Conservation (phyloP, 2,113 vertebrate genomes). For the Thalassoma bifasciatum region DNA sequence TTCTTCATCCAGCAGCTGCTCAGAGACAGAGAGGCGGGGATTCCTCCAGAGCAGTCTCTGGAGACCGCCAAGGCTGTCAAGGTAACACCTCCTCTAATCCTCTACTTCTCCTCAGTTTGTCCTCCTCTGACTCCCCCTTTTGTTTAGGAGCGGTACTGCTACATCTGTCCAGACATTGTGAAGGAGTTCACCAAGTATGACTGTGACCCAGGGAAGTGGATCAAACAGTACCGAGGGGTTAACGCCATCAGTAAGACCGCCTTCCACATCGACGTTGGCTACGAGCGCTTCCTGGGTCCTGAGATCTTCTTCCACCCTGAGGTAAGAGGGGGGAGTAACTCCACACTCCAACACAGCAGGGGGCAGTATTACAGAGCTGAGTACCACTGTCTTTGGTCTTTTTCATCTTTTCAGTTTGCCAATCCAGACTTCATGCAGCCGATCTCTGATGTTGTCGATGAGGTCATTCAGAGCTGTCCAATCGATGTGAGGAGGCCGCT, state of each 20-base stretch:
- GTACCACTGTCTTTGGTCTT: not conserved
- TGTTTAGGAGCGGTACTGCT: constrained; percentile 94
- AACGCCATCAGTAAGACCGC: constrained; percentile 98
- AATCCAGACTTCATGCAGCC: constrained; percentile 99
- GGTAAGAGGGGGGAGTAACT: constrained; percentile 78
- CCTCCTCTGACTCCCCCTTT: not conserved
- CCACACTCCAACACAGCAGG: too few species aligned
- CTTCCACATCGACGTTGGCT: constrained; percentile 97
- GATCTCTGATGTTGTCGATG: constrained; percentile 99
- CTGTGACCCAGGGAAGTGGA: constrained; percentile 94
- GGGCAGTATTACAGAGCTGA: too few species aligned
- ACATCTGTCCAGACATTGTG: constrained; percentile 97
- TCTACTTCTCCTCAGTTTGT: not conserved
- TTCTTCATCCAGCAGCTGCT: constrained; percentile 98
- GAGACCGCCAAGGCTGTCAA: constrained; percentile 99
- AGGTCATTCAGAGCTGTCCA: constrained; percentile 99
- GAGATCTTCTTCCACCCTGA: constrained; percentile 99
- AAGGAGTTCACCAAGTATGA: constrained; percentile 99
- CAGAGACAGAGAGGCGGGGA: constrained; percentile 97
- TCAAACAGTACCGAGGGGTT: constrained; percentile 97
- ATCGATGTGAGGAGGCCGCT: constrained; percentile 97
- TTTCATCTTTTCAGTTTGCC: constrained; percentile 86
- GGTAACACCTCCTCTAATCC: constrained; percentile 75
- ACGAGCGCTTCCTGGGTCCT: constrained; percentile 96
- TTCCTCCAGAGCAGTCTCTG: constrained; percentile 97